These are phyloP conservation scores for Baccha elongata DNA, from an alignment of 2,888 invertebrate species.

Conservation along the genomic window DNA sequence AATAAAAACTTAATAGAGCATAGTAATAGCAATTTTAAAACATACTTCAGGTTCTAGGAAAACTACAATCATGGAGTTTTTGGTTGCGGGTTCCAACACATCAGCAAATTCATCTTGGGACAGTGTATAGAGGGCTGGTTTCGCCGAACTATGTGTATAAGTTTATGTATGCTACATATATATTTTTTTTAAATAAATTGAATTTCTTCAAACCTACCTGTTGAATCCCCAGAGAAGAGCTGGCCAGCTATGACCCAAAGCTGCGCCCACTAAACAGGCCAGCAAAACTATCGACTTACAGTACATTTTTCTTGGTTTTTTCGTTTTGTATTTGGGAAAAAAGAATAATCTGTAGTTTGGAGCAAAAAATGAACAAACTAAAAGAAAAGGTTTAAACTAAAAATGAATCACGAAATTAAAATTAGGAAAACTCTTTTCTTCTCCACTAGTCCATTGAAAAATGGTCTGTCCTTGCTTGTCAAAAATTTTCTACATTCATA, in stretches of 20 bases:
- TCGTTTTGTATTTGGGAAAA: conserved; percentile 51
- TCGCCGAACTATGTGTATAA: conserved; percentile 74
- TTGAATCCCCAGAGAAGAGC: conserved; percentile 84
- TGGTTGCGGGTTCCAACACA: conserved; percentile 74
- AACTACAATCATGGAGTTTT: conserved; percentile 82
- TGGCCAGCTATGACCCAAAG: conserved; percentile 83
- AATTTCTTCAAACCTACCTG: conserved; percentile 77
- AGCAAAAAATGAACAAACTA: conserved; percentile 75
- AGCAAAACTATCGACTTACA: conserved; percentile 78
- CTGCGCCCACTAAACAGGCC: conserved; percentile 78
- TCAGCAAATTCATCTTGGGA: conserved; percentile 77
- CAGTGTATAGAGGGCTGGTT: conserved; percentile 77
- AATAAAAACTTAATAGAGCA: conserved; percentile 42
- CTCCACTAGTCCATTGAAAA: conserved; percentile 75
- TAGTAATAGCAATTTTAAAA: conserved; percentile 44
- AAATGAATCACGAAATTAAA: conserved; percentile 63
- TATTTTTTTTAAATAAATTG: background rate
- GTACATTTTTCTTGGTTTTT: conserved; percentile 75
- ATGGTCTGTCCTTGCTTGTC: conserved; percentile 77
- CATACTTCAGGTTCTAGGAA: conserved; percentile 84
- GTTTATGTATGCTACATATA: conserved; percentile 3
- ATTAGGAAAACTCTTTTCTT: conserved; percentile 54
- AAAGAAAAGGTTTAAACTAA: conserved; percentile 77
- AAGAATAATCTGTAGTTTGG: background rate
- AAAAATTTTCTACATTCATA: conserved; percentile 79